Evolutionary conservation across 2,888 invertebrate genomes (phyloP).

Genomic region (Acrocyrtus sp.): DNA sequence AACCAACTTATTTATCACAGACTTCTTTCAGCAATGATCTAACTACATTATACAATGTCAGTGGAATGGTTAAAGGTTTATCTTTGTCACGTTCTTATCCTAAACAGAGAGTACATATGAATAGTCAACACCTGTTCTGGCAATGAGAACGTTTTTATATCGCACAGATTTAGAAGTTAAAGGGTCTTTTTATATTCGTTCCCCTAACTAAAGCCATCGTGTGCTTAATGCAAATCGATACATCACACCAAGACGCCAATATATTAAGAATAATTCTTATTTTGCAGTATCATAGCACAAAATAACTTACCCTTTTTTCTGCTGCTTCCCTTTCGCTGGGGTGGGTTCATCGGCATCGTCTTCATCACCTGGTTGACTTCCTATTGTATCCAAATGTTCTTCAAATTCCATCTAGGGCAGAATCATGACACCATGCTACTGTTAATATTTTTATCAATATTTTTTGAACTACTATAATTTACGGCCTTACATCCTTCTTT

Average conservation of each 20-base stretch:
- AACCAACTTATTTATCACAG: no score
- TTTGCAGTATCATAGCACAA: no score
- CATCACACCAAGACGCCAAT: no score
- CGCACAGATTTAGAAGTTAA: constrained; percentile 37
- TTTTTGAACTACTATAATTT: background rate
- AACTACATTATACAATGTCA: no score
- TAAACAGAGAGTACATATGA: constrained; percentile 25
- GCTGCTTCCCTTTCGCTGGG: constrained; percentile 55
- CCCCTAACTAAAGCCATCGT: constrained; percentile 40
- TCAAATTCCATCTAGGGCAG: constrained; percentile 18
- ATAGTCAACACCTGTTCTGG: constrained; percentile 25
- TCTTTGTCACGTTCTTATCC: constrained; percentile 26
- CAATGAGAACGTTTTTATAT: constrained; percentile 20
- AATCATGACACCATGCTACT: no score
- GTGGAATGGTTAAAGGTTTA: no score
- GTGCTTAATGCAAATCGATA: no score
- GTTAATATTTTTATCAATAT: background rate
- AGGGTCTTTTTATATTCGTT: background rate
- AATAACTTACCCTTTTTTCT: constrained; percentile 35
- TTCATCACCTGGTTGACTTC: constrained; percentile 8
- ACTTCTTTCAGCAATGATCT: no score
- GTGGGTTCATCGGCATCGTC: constrained; percentile 12
- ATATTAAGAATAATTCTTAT: no score
- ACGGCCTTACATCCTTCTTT: constrained; percentile 55
- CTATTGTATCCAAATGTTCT: constrained; percentile 24